Evolutionary conservation across 2,888 invertebrate genomes (phyloP).

Genomic region (Thecophora atra): DNA sequence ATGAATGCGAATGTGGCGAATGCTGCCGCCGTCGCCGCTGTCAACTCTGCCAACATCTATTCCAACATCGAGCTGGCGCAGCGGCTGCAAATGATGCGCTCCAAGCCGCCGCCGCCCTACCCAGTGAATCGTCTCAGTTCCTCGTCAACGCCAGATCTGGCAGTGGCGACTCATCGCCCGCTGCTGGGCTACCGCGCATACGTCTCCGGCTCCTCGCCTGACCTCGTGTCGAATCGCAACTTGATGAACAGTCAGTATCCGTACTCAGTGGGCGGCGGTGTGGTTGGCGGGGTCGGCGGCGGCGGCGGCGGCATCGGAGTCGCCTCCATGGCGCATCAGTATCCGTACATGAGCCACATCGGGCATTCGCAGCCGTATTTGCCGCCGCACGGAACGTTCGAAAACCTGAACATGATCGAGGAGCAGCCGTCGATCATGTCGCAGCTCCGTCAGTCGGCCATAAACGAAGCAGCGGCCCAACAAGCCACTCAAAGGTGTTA

Average conservation of each 20-base stretch:
- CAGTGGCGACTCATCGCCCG: conserved; percentile 74
- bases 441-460: conserved; percentile 57
- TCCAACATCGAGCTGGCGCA: conserved; percentile 59
- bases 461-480: conserved; percentile 54
- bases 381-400: conserved; percentile 76
- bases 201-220: conserved; percentile 81
- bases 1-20: conserved; percentile 36
- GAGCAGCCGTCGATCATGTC: conserved; percentile 64
- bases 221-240: conserved; percentile 78
- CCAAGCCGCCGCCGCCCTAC: conserved; percentile 86
- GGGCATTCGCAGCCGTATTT: conserved; percentile 65
- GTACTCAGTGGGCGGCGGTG: conserved; percentile 44
- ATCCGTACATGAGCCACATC: conserved; percentile 60
- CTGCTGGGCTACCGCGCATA: conserved; percentile 67
- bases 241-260: conserved; percentile 67
- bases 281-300: conserved; percentile 39
- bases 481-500: conserved; percentile 50
- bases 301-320: conserved; percentile 38
- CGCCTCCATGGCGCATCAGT: conserved; percentile 59
- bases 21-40: conserved; percentile 39
- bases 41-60: conserved; percentile 32
- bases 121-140: conserved; percentile 80
- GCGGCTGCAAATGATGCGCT: conserved; percentile 62
- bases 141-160: conserved; percentile 85
- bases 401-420: conserved; percentile 73